Conservation (phyloP, 2,113 vertebrate genomes). For the Camelus bactrianus region DNA sequence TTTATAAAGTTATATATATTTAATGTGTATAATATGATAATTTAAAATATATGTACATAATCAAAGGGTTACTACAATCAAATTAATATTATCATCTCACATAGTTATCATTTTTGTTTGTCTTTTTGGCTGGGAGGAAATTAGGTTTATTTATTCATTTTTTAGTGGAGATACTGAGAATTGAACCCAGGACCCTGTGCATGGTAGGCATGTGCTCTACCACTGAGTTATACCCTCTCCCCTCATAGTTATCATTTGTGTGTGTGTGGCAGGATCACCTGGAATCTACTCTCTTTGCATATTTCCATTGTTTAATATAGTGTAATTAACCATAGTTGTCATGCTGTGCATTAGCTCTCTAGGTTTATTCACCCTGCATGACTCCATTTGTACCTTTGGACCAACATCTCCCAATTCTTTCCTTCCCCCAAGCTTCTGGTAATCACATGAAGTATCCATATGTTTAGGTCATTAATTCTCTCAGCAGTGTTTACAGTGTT, state of each 20-base stretch:
- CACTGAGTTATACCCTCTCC: no score
- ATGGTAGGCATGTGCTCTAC: no score
- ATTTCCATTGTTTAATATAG: neutral
- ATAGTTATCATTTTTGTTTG: neutral
- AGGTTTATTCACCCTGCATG: neutral
- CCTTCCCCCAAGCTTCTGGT: neutral
- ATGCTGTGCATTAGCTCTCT: neutral
- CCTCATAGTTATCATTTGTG: no score
- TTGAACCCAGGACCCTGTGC: no score
- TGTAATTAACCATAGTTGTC: neutral
- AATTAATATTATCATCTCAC: neutral
- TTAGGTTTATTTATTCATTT: no score
- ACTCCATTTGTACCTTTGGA: neutral
- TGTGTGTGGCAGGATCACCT: neutral
- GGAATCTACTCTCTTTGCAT: neutral
- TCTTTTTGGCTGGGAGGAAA: no score
- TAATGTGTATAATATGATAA: neutral
- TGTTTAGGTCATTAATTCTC: neutral
- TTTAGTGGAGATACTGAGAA: no score
- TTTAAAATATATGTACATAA: neutral
- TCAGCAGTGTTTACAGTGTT: neutral
- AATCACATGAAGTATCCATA: neutral
- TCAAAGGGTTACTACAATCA: neutral
- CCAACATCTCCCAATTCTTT: no score
- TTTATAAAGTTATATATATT: neutral